Base-by-base conservation (phyloP, 2,797 vertebrate species). In the Crax fasciolata region DNA sequence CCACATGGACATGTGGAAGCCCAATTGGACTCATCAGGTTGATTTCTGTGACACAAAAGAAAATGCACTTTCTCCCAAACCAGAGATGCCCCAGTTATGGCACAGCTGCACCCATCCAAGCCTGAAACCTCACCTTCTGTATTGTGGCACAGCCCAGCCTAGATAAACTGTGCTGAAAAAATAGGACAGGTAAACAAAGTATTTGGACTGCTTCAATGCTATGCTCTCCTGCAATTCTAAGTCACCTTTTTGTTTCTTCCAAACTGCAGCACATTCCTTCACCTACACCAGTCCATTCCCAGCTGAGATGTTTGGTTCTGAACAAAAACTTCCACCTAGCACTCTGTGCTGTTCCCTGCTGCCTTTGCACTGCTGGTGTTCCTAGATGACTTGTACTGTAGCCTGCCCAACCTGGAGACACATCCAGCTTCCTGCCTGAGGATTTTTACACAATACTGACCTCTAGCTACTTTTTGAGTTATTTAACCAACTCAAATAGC, bases 371-470 rank as follows among this genome's bases (percentile, higher is more conserved):
- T 32, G 46, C 6, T 79, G 20, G 6, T 28, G 17, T 6, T 32
- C 16, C 61, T n/a, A 10, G 32, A 23, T 0, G 6, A 79, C 66
- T 75, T 18, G 25, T 18, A 27, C 65, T 17, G 18, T 2, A 51
- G 38, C 52, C 67, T 55, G 7, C 16, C 18, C 13, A 12, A 7
- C 49, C 27, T 27, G 24, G 13, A 71, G 51, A 44, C 19, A n/a
- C 19, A 55, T 87, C 57, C 70, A 44, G 52, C 91, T 77, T 79
- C 70, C 51, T 91, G 57, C 10, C 3, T 0, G 38, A 20, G 59
- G 80, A 82, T 63, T 61, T 44, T 87, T 74, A 74, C 51, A 73
- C 95, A 88, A 94, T 32, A 74, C 91, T 94, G 94, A 96, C 96
- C 95, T 74, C 95, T 94, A 95, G 96, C 89, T 89, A 57, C 14